Evolutionary conservation across 2,113 vertebrate genomes (phyloP), one percentile per base, ranked within the genome.

Genomic region (Alaudala cheleensis): DNA sequence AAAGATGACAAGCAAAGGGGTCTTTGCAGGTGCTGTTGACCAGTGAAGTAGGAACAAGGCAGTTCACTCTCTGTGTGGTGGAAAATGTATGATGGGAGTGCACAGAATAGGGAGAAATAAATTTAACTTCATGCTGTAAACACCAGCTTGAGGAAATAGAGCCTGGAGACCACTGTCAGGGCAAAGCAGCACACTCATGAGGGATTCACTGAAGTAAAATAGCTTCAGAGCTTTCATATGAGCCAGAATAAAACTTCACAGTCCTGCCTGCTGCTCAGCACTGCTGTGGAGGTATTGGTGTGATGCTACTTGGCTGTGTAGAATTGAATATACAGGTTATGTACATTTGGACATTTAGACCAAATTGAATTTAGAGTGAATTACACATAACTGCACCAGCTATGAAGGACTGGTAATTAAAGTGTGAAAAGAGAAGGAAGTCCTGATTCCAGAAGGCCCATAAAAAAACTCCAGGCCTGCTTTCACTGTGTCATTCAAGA

Each of bases 21-120:
- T 91, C n/a, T 91, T 81, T 92, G 88, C 86, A 78, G 77, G 26
- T 89, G 64, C 51, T 81, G 34, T 81, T 88, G 82, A 84, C 69
- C 53, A 64, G 25, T 37, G 45, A 74, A 69, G 44, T 23, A 76
- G 44, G n/a, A 76, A 49, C 25, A 65, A 81, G 53, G 40, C 45
- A 69, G 9, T 62, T 62, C 12, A 4, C 39, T 49, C 2, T 60
- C 12, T 58, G 17, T 40, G 34, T 51, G 26, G 29, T 82, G 39
- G 61, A 31, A 67, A 25, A 64, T 77, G 29, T 73, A 47, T 74
- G 12, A 31, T 73, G 20, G 42, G 53, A 74, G 40, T 51, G 19
- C 34, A 28, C 26, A 57, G 49, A 21, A 7, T 2, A 37, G 60
- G 45, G 23, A 84, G 45, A 54, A 83, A 70, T 31, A 86, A 58